Conservation (phyloP, 2,888 invertebrate species). For the Neocrepidodera transversa region DNA sequence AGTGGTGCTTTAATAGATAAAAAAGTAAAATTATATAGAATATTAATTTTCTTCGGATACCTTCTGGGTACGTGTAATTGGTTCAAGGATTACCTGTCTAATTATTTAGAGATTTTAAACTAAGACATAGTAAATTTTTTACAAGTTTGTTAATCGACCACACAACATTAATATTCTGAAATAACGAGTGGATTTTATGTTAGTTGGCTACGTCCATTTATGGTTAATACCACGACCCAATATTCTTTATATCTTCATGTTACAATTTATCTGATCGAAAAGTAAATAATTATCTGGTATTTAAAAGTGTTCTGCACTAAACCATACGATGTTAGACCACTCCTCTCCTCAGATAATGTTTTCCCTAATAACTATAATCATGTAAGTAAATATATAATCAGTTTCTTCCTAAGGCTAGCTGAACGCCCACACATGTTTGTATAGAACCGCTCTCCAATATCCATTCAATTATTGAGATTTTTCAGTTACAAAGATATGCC, state of each 20-base stretch:
- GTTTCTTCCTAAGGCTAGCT: slow-evolving; percentile 59
- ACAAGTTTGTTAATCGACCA: slow-evolving; percentile 17
- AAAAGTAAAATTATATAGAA: too few species aligned
- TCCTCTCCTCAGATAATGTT: slow-evolving; percentile 61
- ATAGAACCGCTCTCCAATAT: slow-evolving; percentile 29
- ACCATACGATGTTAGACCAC: slow-evolving; percentile 55
- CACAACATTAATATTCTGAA: slow-evolving; percentile 19
- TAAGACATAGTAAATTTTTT: background rate
- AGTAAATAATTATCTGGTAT: slow-evolving; percentile 49
- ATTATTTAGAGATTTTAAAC: background rate
- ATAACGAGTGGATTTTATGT: slow-evolving; percentile 7
- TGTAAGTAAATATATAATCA: slow-evolving; percentile 62
- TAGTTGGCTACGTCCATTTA: slow-evolving; percentile 14
- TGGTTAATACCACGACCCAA: slow-evolving; percentile 23
- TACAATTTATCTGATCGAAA: slow-evolving; percentile 46
- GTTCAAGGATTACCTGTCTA: background rate
- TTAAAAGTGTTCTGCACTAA: slow-evolving; percentile 56
- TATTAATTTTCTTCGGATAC: too few species aligned
- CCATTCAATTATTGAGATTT: slow-evolving; percentile 30
- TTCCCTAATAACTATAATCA: slow-evolving; percentile 63
- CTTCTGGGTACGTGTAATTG: background rate
- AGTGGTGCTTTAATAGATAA: too few species aligned
- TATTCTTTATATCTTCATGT: slow-evolving; percentile 30
- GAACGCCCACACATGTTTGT: slow-evolving; percentile 54
- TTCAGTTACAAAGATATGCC: slow-evolving; percentile 20